phyloP scores from a whole-genome alignment of 2,888 invertebrate species.

The Sminthurides aquaticus region DNA sequence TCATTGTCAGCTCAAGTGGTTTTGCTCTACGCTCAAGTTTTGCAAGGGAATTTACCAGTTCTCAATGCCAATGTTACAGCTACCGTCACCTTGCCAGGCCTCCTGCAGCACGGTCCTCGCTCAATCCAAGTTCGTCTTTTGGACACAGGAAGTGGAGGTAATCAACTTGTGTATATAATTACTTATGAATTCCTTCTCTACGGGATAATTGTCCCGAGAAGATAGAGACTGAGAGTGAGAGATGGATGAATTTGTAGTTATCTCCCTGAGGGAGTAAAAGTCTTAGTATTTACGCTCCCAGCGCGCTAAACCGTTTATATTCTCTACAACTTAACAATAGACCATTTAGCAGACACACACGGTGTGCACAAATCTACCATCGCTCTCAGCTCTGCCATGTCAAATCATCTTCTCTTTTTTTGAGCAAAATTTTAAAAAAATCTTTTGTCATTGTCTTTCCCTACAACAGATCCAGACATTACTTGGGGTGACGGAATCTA shows the following conservation, averaged over 20 bases:
- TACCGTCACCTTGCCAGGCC: conserved; percentile 41
- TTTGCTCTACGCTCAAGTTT: conserved; percentile 44
- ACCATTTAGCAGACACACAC: background rate
- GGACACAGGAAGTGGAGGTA: conserved; percentile 43
- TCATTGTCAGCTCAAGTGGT: conserved; percentile 31
- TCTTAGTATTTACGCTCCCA: background rate
- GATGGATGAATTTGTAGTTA: conserved; percentile 2
- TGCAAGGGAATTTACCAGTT: conserved; percentile 44
- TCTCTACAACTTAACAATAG: too few relatives aligned
- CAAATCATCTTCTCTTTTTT: too few relatives aligned
- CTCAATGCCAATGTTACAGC: conserved; percentile 44
- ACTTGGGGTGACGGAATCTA: conserved; percentile 48
- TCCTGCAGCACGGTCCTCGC: conserved; percentile 35
- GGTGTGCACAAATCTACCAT: background rate
- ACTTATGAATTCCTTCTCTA: background rate
- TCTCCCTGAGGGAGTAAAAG: background rate
- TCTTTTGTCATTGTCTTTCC: conserved; percentile 3
- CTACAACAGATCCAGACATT: conserved; percentile 47
- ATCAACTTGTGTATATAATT: conserved; percentile 1
- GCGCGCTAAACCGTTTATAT: too few relatives aligned
- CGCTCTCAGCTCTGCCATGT: too few relatives aligned
- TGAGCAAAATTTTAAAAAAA: conserved; percentile 3
- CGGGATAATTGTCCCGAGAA: background rate
- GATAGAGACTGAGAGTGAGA: too few relatives aligned
- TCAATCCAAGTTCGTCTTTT: conserved; percentile 37